These are phyloP conservation scores for Chionoecetes opilio DNA, from an alignment of 1,140 invertebrate genomes.

Conservation along the genomic window DNA sequence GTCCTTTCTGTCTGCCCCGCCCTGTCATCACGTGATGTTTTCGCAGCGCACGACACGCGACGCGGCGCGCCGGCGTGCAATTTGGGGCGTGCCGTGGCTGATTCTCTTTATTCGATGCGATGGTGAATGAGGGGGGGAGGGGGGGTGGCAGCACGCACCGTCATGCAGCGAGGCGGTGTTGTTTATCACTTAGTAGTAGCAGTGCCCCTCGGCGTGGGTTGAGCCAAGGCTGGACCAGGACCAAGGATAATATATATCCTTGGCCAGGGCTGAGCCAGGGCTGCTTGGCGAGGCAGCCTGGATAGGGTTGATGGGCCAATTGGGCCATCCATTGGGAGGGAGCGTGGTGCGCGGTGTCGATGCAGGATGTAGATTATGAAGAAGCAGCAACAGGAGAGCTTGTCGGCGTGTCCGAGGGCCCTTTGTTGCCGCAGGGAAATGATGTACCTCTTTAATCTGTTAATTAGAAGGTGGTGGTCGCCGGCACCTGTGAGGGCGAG, in stretches of 20 bases:
- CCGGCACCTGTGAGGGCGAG: neutral
- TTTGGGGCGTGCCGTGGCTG: neutral
- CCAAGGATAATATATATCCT: too few relatives aligned
- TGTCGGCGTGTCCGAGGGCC: neutral
- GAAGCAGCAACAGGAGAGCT: neutral
- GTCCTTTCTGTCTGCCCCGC: neutral
- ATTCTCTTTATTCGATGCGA: slow-evolving; percentile 29
- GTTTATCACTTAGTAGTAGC: neutral
- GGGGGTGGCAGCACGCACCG: neutral
- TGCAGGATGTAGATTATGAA: neutral
- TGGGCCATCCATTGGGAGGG: neutral
- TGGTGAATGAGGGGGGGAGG: neutral
- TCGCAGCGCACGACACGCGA: neutral
- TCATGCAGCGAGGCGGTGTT: neutral
- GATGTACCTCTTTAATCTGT: neutral
- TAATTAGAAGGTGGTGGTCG: neutral
- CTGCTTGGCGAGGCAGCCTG: too few relatives aligned
- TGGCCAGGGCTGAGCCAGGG: too few relatives aligned
- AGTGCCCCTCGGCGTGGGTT: too few relatives aligned
- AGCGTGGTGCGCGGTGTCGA: neutral
- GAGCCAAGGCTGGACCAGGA: too few relatives aligned
- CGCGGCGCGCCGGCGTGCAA: neutral
- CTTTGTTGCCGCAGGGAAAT: neutral
- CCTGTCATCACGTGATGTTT: slow-evolving; percentile 4
- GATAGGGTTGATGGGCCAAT: too few relatives aligned